Evolutionary conservation across 2,888 invertebrate species (phyloP).

Genomic region (Leucozona laternaria): DNA sequence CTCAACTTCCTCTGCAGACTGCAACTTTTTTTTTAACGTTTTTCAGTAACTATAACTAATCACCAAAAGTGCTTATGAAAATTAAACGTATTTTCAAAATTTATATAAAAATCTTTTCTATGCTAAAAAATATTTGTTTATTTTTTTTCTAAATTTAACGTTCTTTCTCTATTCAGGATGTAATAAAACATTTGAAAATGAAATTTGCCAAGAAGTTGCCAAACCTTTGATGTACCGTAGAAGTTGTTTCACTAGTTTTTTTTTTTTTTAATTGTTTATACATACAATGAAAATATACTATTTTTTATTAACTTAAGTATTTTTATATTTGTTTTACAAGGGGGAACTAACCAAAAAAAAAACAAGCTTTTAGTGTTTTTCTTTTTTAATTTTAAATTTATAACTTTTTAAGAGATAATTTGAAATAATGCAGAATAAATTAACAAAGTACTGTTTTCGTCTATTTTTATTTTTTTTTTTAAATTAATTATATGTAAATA

Average conservation of each 20-base stretch:
- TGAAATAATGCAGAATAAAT: constrained; percentile 54
- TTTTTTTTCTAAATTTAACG: constrained; percentile 26
- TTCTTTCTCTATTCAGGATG: constrained; percentile 52
- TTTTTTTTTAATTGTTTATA: constrained; percentile 43
- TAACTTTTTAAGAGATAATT: constrained; percentile 53
- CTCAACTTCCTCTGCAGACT: constrained; percentile 3
- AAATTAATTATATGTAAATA: constrained; percentile 71
- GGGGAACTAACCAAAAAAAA: constrained; percentile 67
- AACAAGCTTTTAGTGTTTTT: constrained; percentile 61
- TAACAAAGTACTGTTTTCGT: constrained; percentile 45
- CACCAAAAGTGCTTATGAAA: constrained; percentile 57
- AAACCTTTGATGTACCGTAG: constrained; percentile 60
- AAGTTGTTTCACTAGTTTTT: constrained; percentile 18
- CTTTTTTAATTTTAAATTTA: constrained; percentile 18
- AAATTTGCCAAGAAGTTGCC: constrained; percentile 74
- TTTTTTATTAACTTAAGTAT: constrained; percentile 34
- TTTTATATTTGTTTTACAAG: constrained; percentile 53
- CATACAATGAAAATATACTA: not conserved
- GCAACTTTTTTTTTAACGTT: constrained; percentile 19
- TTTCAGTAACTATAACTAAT: constrained; percentile 10
- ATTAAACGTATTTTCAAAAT: constrained; percentile 51
- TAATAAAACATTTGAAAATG: constrained; percentile 64
- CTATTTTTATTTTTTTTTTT: constrained; percentile 39
- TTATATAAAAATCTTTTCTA: constrained; percentile 18
- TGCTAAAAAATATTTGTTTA: constrained; percentile 13